Evolutionary conservation across 2,797 vertebrate genomes (phyloP).

Genomic region (Chromobotia macracanthus): DNA sequence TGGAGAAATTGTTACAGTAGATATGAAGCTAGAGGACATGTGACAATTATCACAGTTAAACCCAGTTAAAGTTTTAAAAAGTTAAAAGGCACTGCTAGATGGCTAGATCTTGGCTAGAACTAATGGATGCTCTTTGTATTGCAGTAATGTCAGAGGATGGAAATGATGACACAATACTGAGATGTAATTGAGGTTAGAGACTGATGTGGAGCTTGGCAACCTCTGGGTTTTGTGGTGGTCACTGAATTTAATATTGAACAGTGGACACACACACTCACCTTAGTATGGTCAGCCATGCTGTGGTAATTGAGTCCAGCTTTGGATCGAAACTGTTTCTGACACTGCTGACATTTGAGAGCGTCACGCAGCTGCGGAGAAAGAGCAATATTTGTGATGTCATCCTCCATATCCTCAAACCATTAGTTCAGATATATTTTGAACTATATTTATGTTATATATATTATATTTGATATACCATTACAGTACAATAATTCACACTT

Average conservation of each 20-base stretch:
- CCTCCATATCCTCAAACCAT: conserved; percentile 19
- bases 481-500: neutral
- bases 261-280: conserved; percentile 7
- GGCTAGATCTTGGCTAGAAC: neutral
- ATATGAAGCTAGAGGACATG: neutral
- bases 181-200: conserved; percentile 32
- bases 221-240: neutral
- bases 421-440: neutral
- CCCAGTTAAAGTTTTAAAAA: neutral
- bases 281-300: conserved; percentile 93
- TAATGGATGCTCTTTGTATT: conserved; percentile 29
- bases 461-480: neutral
- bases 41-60: conserved; percentile 2
- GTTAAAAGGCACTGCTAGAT: conserved; percentile 7
- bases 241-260: conserved; percentile 13
- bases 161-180: conserved; percentile 45
- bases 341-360: conserved; percentile 94
- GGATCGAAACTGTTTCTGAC: conserved; percentile 96
- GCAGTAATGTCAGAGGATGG: neutral
- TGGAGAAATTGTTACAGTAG: conserved; percentile 1
- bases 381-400: conserved; percentile 16
- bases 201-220: conserved; percentile 62
- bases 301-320: conserved; percentile 98
- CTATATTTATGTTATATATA: too few relatives aligned
- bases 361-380: conserved; percentile 87